phyloP scores from a whole-genome alignment of 2,888 invertebrate genomes.

The Ochropleura leucogaster region DNA sequence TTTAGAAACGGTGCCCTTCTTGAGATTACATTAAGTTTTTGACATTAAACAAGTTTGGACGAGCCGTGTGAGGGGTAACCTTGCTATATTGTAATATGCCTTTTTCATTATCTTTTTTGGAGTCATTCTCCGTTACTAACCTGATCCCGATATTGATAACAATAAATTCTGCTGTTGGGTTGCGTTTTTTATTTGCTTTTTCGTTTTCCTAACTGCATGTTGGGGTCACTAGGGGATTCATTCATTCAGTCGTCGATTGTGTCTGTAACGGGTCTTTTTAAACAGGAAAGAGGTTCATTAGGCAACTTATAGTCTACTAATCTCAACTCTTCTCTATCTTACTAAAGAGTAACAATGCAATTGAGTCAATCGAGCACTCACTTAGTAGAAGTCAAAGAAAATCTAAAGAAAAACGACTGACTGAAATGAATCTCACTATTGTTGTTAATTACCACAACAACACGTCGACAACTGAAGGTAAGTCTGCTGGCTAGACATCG shows the following conservation, averaged over 20 bases:
- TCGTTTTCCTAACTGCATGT: constrained; percentile 50
- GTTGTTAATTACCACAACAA: constrained; percentile 45
- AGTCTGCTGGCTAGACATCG: constrained; percentile 34
- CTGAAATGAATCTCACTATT: constrained; percentile 61
- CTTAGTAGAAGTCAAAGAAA: constrained; percentile 17
- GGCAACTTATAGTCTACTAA: constrained; percentile 16
- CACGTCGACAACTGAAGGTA: constrained; percentile 39
- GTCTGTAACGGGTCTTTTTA: constrained; percentile 34
- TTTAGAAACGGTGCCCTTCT: constrained; percentile 83
- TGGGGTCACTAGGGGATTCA: constrained; percentile 46
- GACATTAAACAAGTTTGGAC: constrained; percentile 85
- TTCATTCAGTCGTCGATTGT: constrained; percentile 34
- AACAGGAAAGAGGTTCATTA: constrained; percentile 22
- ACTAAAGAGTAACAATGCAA: neutral
- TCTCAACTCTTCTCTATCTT: neutral
- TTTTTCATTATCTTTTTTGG: constrained; percentile 65
- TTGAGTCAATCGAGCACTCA: neutral
- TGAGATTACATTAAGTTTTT: constrained; percentile 84
- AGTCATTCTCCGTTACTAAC: constrained; percentile 69
- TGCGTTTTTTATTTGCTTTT: constrained; percentile 48
- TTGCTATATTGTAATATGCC: constrained; percentile 73
- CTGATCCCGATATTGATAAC: constrained; percentile 62
- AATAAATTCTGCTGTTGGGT: constrained; percentile 57
- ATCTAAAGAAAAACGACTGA: constrained; percentile 40
- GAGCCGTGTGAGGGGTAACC: constrained; percentile 77